Base-by-base conservation (phyloP, 2,797 vertebrate genomes). In the Nannoperca obscura region DNA sequence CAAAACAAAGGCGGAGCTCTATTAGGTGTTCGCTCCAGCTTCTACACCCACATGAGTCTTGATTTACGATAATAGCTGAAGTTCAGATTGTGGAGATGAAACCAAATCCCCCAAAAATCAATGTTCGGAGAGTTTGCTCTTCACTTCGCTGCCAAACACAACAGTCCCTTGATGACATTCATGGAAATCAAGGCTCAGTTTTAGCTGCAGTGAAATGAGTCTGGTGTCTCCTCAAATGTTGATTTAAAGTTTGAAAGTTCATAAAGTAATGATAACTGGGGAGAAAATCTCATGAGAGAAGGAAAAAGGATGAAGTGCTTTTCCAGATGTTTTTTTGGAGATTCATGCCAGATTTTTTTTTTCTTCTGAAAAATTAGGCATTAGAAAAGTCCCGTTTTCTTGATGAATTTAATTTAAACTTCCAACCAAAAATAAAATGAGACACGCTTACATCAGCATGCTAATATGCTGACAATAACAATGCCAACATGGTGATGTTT, bases 121-220 rank as follows among this genome's bases (percentile, higher is more conserved):
- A 8, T 81, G 52, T 67, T 67, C 36, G 32, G 53, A 67, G 61
- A 61, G 54, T 78, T 84, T 50, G 3, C 42, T 78, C 44, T 66
- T 68, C 40, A 7, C 24, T 61, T 53, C 32, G 8, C 50, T 5
- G 74, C 66, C 84, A 86, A 86, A 78, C 36, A 57, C 63, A 86
- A 54, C 66, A 85, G 32, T 54, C 40, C 46, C 27, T 17, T 19
- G 34, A 72, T 63, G 77, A 76, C 60, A 63, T 55, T 44, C 10
- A 36, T 44, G 36, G 24, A 61, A 71, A 53, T 63, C 19, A 24
- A 44, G 20, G 10, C 32, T 42, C 4, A 12, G 19, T 24, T 34
- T 74, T 8, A 57, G 59, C 67, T 64, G n/a, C 52, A 53, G 46
- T 63, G 36, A 79, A 52, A 32, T 75, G 0, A 47, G 36, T 52